Conservation (phyloP, 2,113 vertebrate genomes). For the Phasianus colchicus region DNA sequence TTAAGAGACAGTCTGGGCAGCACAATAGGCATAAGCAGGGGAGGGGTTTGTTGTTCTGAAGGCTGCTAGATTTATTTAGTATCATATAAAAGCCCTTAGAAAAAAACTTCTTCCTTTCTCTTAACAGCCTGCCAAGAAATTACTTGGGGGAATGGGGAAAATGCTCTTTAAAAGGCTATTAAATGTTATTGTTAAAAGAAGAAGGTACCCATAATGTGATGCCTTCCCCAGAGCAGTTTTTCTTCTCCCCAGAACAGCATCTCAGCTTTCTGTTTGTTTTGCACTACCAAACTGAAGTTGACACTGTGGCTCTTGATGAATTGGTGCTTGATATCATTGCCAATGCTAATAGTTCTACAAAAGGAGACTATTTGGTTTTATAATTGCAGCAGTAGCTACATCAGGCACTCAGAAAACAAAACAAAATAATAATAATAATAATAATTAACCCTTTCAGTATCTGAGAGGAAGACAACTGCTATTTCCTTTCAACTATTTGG, state of each 20-base stretch:
- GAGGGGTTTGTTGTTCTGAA: conserved; percentile 23
- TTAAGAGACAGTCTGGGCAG: conserved; percentile 45
- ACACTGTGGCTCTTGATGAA: conserved; percentile 48
- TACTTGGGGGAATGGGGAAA: conserved; percentile 65
- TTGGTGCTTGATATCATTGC: conserved; percentile 36
- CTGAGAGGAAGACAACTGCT: neutral
- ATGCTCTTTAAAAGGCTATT: conserved; percentile 70
- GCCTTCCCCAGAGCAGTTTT: conserved; percentile 59
- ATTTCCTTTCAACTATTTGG: neutral
- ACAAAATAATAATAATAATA: neutral
- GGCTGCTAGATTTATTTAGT: conserved; percentile 57
- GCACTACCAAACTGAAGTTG: conserved; percentile 25
- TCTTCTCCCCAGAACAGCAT: conserved; percentile 13
- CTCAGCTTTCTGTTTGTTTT: conserved; percentile 63
- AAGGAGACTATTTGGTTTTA: conserved; percentile 16
- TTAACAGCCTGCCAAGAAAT: conserved; percentile 67
- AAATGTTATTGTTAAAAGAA: conserved; percentile 69
- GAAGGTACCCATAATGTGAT: conserved; percentile 60
- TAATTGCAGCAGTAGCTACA: conserved; percentile 47
- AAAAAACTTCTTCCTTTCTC: conserved; percentile 46
- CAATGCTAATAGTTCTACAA: conserved; percentile 27
- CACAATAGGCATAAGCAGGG: neutral
- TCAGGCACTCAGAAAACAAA: neutral
- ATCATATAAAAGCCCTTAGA: conserved; percentile 54
- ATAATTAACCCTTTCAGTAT: neutral